Conservation (phyloP, 2,888 invertebrate species). For the Andrena camellia region DNA sequence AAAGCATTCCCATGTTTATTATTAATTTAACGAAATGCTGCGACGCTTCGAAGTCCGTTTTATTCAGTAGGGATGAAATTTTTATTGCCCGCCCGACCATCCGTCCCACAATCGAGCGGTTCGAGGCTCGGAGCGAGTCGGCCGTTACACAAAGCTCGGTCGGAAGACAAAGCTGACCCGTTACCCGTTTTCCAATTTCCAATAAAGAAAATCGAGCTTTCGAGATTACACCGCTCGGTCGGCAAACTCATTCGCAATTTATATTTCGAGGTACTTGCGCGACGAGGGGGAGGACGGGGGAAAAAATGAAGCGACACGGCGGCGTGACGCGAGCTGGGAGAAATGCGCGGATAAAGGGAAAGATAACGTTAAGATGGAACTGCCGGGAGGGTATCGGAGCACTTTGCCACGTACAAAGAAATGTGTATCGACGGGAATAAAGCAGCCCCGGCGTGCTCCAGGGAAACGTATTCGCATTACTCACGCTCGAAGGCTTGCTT, state of each 20-base stretch:
- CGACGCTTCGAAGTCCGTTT: background rate
- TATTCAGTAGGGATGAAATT: conserved; percentile 21
- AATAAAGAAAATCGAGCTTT: conserved; percentile 45
- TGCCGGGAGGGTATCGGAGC: conserved; percentile 27
- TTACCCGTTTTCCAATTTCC: conserved; percentile 44
- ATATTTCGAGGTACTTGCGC: conserved; percentile 14
- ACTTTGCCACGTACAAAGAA: conserved; percentile 47
- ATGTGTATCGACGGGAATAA: conserved; percentile 63
- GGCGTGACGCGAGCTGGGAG: conserved; percentile 2
- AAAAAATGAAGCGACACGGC: background rate
- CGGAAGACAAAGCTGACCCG: conserved; percentile 25
- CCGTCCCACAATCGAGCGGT: background rate
- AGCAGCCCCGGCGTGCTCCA: conserved; percentile 19
- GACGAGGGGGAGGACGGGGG: background rate
- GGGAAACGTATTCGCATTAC: conserved; percentile 60
- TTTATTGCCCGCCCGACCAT: conserved; percentile 1
- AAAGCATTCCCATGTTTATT: background rate
- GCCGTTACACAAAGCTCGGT: conserved; percentile 9
- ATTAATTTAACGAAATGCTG: conserved; percentile 13
- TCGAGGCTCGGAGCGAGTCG: conserved; percentile 4
- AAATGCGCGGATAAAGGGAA: conserved; percentile 35
- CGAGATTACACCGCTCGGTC: conserved; percentile 15
- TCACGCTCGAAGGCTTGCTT: conserved; percentile 58
- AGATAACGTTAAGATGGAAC: conserved; percentile 36
- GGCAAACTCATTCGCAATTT: conserved; percentile 38